Base-by-base conservation (phyloP, 2,888 invertebrate species). In the Troglohyphantes excavatus region DNA sequence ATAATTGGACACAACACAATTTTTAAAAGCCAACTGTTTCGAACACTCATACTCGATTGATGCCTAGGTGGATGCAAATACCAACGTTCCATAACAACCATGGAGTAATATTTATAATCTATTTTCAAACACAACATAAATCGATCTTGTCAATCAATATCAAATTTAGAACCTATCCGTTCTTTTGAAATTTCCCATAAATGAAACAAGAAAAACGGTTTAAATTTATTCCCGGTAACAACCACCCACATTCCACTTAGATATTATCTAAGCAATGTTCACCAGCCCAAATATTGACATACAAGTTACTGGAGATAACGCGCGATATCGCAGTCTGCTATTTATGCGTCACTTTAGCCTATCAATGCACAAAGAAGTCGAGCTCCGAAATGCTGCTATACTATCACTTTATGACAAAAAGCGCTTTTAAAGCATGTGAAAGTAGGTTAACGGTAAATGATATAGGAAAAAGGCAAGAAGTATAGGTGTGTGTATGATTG, bases 341-440 rank as follows among this genome's bases (percentile, higher is more conserved):
- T 70, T 39, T 43, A 70, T 70, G 23, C 23, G 72, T 72, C 72
- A 72, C 11, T 53, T 53, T 43, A 23, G 46, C 53, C 72, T 26
- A 53, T 72, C 72, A 72, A 53, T 26, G 72, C 46, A 46, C 17
- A 53, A n/a, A 27, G 46, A 23, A 46, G 72, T 43, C 72, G 72
- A 27, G n/a, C 23, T 6, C 7, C 43, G 70, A 21, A 43, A 11
- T 11, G 43, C 2, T 17, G 17, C 2, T 26, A 17, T 5, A 26
- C 26, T 72, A 72, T 72, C 72, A 27, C 46, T 53, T 46, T 53
- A 26, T 72, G 72, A 72, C 72, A 72, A 39, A 72, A 72, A 53
- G 39, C 72, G 68, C 13, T 72, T 72, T 7, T 46, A 26, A 43
- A 13, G 19, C 43, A 43, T 72, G n/a, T 46, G 27, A 6, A 72